These are phyloP conservation scores for Raphicerus campestris DNA, from an alignment of 2,113 vertebrate genomes.

Conservation along the genomic window DNA sequence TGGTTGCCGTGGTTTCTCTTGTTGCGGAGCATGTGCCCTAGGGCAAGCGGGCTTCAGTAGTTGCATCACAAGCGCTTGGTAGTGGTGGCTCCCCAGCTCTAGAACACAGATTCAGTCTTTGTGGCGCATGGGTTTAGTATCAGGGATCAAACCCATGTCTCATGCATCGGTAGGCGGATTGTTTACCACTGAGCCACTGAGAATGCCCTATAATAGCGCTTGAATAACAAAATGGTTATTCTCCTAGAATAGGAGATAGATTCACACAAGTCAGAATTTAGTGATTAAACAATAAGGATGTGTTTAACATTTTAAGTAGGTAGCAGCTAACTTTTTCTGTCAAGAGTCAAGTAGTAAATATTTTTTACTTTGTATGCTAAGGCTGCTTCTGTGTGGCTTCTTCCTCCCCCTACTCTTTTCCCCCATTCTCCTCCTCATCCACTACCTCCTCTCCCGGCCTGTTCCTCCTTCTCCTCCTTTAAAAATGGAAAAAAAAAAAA, in stretches of 20 bases:
- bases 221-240: not conserved
- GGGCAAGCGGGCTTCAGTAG: not conserved
- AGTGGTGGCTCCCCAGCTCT: not conserved
- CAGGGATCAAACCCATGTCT: not conserved
- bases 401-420: not conserved
- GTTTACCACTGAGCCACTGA: not conserved
- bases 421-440: too few species aligned
- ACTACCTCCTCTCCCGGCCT: rapidly evolving
- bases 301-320: not conserved
- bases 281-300: not conserved
- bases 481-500: not conserved
- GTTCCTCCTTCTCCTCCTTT: not conserved
- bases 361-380: not conserved
- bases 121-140: not conserved
- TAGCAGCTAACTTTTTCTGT: not conserved
- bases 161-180: not conserved
- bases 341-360: not conserved
- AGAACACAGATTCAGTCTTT: not conserved
- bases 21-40: not conserved
- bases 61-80: not conserved
- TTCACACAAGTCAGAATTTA: not conserved
- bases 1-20: not conserved
- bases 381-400: not conserved
- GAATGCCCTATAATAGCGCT: not conserved
- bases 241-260: not conserved